These are phyloP conservation scores for Atractosteus spatula DNA, from an alignment of 2,113 vertebrate species.

Conservation along the genomic window DNA sequence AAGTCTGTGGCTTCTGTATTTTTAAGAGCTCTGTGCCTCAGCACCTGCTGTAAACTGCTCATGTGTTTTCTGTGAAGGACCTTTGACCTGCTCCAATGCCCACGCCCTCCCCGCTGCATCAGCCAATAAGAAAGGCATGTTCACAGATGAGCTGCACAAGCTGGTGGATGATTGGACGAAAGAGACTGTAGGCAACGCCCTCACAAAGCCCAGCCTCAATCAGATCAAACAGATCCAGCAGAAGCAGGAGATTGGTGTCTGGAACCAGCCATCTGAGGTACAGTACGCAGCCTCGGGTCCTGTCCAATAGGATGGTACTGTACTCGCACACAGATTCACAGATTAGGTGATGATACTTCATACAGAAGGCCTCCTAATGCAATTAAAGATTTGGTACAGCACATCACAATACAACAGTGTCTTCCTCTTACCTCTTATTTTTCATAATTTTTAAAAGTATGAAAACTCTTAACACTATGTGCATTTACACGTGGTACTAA, in stretches of 20 bases:
- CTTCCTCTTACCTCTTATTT: too few relatives aligned
- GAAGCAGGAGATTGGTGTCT: constrained; percentile 74
- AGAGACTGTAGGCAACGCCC: constrained; percentile 66
- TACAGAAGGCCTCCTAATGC: neutral
- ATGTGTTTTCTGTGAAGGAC: neutral
- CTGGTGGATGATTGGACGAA: constrained; percentile 89
- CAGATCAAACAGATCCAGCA: constrained; percentile 88
- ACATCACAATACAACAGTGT: neutral
- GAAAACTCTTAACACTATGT: too few relatives aligned
- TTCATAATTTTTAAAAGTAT: too few relatives aligned
- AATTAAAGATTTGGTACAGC: neutral
- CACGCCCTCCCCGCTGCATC: constrained; percentile 55
- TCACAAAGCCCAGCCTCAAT: constrained; percentile 81
- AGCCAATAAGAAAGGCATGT: constrained; percentile 77
- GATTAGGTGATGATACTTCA: too few relatives aligned
- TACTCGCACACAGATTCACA: neutral
- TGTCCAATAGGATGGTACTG: neutral
- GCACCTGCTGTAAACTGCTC: too few relatives aligned
- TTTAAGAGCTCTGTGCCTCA: too few relatives aligned
- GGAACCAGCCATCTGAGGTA: constrained; percentile 76
- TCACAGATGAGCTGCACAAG: constrained; percentile 88
- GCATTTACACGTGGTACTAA: too few relatives aligned
- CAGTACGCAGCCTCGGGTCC: constrained; percentile 16
- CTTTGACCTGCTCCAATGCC: constrained; percentile 45
- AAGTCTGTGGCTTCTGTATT: too few relatives aligned